Evolutionary conservation across 2,797 vertebrate genomes (phyloP).

Genomic region (Falco concolor): DNA sequence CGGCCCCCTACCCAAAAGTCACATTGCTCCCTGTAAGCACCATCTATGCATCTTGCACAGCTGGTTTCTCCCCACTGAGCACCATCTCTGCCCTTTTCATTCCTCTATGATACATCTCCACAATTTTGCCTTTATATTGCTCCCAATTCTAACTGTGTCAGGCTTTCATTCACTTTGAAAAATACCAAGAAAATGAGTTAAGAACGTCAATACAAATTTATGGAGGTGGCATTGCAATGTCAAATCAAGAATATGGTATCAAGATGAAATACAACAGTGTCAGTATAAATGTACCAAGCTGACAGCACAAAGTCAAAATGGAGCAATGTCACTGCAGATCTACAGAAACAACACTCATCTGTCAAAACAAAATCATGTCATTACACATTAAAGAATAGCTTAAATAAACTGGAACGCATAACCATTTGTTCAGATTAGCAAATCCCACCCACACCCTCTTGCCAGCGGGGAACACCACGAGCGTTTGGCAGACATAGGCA

Average conservation of each 20-base stretch:
- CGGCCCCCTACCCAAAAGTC: neutral
- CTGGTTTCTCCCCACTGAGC: neutral
- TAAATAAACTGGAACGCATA: neutral
- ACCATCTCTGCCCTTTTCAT: neutral
- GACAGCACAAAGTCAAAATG: conserved; percentile 55
- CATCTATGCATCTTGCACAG: neutral
- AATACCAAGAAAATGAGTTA: conserved; percentile 31
- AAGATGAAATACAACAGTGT: conserved; percentile 48
- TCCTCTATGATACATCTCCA: neutral
- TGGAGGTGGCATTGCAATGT: conserved; percentile 51
- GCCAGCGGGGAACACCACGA: neutral
- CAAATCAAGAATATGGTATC: conserved; percentile 48
- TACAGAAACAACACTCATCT: conserved; percentile 27
- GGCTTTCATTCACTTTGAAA: conserved; percentile 25
- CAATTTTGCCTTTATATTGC: neutral
- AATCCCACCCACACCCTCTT: neutral
- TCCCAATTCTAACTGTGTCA: conserved; percentile 9
- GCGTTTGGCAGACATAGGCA: neutral
- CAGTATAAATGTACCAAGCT: conserved; percentile 41
- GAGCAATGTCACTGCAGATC: conserved; percentile 32
- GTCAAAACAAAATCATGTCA: conserved; percentile 43
- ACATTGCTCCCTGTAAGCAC: neutral
- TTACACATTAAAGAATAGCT: conserved; percentile 1
- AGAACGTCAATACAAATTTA: conserved; percentile 43
- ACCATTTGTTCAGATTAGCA: conserved; percentile 1